Evolutionary conservation across 2,797 vertebrate species (phyloP).

Genomic region (Chloroceryle inda): DNA sequence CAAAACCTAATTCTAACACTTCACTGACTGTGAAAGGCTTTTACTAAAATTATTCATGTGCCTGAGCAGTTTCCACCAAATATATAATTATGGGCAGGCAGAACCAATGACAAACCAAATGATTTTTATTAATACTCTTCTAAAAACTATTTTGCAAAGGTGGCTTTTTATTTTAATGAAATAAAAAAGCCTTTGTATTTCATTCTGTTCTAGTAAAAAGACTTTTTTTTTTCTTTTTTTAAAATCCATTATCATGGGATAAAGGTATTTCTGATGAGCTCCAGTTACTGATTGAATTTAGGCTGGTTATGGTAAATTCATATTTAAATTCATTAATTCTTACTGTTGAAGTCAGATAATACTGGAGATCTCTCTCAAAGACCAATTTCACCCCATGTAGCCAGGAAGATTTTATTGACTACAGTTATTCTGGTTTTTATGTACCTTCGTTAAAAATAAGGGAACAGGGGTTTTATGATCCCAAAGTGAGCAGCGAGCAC

Average conservation of each 20-base stretch:
- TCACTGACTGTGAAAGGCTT: neutral
- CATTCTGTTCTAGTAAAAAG: neutral
- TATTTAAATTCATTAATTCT: neutral
- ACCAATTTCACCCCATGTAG: neutral
- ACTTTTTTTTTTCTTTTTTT: neutral
- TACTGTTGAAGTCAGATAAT: neutral
- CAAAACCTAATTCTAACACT: neutral
- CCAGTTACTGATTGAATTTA: neutral
- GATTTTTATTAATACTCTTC: neutral
- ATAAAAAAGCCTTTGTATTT: neutral
- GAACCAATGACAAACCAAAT: neutral
- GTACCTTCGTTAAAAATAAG: neutral
- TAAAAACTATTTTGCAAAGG: neutral
- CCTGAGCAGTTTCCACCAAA: neutral
- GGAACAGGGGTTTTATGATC: neutral
- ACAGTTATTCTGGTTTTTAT: neutral
- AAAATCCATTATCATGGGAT: neutral
- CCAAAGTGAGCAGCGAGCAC: neutral
- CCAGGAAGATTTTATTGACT: neutral
- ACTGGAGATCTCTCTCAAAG: neutral
- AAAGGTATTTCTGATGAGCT: neutral
- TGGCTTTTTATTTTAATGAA: neutral
- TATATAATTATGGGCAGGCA: neutral
- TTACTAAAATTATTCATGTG: neutral
- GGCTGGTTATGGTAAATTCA: neutral